Base-by-base conservation (phyloP, 1,140 invertebrate genomes). In the Leptoteleia sp. region DNA sequence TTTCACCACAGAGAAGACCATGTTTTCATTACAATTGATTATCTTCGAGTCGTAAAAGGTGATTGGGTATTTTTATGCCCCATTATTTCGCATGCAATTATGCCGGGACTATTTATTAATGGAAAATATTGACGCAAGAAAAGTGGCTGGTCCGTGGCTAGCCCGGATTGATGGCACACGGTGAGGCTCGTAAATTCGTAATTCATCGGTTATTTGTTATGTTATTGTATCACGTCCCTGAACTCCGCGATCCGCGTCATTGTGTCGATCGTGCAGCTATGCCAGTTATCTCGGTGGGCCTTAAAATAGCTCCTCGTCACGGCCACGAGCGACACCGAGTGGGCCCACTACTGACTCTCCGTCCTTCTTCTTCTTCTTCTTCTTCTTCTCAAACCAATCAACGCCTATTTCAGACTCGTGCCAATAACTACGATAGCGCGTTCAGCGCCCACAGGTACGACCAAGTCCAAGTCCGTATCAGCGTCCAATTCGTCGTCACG, bases 221-320 rank as follows among this genome's bases (percentile, higher is more conserved):
- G 57, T 65, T 50, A 43, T 61, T 67, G 61, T 78, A 65, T 65
- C 27, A 48, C 25, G 61, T 52, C 47, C 52, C 45, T 67, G 59
- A 67, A 61, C 43, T 27, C 17, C 38, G 35, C 12, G 31, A 72
- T 61, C 19, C 45, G 29, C 52, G 43, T 65, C 52, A 59, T 65
- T 59, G 62, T 65, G 37, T 50, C 37, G 61, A 72, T 72, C 61
- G 55, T 57, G 54, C 19, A 42, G 59, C 42, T 71, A 70, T 76
- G 55, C 22, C 45, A 67, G 31, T 42, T 42, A 70, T 71, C 57
- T 68, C 15, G 37, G 37, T 61, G 80, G 80, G 73, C 76, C 83
- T 84, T 79, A 84, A 84, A 84, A 84, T 84, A 84, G 59, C 76
- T 50, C 6, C 54, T 77, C 68, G 71, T 82, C 76, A 83, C 67